These are phyloP conservation scores for Petrocephalus zakoni DNA, from an alignment of 2,113 vertebrate genomes.

Conservation along the genomic window DNA sequence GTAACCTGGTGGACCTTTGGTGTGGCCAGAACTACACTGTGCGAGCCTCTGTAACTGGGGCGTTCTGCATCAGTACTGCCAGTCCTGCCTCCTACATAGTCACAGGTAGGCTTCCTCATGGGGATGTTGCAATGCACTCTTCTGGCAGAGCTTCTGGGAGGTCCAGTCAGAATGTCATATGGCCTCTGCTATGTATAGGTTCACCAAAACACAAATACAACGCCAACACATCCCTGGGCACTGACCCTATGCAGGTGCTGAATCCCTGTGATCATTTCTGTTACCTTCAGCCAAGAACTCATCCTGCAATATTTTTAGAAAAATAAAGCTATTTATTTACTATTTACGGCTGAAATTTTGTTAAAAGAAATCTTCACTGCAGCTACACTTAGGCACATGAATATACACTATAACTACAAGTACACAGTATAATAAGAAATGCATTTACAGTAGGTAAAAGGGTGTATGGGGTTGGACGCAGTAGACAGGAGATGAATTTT, in stretches of 20 bases:
- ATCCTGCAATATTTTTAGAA: too few relatives aligned
- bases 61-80: constrained; percentile 41
- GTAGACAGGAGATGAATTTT: background rate
- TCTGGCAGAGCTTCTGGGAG: background rate
- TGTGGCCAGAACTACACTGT: constrained; percentile 50
- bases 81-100: constrained; percentile 35
- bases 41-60: constrained; percentile 38
- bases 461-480: background rate
- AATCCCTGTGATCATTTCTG: background rate
- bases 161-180: background rate
- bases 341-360: background rate
- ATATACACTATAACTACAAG: background rate
- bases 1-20: constrained; percentile 28
- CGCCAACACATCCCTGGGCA: background rate
- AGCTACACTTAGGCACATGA: background rate
- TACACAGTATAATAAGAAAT: background rate
- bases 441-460: background rate
- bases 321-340: background rate
- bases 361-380: background rate
- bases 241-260: background rate
- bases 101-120: constrained; percentile 39
- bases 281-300: background rate
- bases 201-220: background rate
- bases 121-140: background rate
- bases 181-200: background rate